Base-by-base conservation (phyloP, 1,140 invertebrate genomes). In the Achroia grisella region DNA sequence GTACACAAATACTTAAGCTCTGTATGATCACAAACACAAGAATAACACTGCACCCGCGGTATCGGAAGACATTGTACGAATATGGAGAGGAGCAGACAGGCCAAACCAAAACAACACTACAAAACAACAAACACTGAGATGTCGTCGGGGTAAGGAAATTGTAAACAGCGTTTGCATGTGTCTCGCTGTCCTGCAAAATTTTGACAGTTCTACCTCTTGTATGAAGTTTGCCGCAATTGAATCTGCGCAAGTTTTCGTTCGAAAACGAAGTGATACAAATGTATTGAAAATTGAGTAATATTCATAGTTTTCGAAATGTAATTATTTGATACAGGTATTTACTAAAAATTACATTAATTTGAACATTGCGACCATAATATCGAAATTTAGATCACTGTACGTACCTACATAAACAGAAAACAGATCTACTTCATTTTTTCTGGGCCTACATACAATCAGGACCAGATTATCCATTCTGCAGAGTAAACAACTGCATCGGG, bases 111-210 rank as follows among this genome's bases (percentile, higher is more conserved):
- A 68, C 61, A 67, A 70, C 61, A 50, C 52, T 65, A 47, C 32
- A 54, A 44, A 39, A 49, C 62, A 56, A 69, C 63, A 75, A 77
- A 70, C 68, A 69, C 58, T 65, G 62, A 50, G 59, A 63, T 51
- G 59, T 73, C 60, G 66, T 23, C 56, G 33, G 39, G 14, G 30
- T 37, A 45, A 8, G 23, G 45, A 64, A 74, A 72, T 76, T 74
- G 80, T 85, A 85, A 85, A 85, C 80, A 85, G 74, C 76, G 61
- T 67, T 54, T 70, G 68, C 79, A 81, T 81, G 80, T 69, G 79
- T 65, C 68, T 65, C 78, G 63, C 72, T 82, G 80, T 78, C 64
- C 72, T 82, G 80, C 80, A 84, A 84, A 84, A 79, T 80, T 84
- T 82, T 84, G 80, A 84, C 80, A 84, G 62, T 47, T 79, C 57